Conservation (phyloP, 2,888 invertebrate genomes). For the Tetragonula carbonaria region DNA sequence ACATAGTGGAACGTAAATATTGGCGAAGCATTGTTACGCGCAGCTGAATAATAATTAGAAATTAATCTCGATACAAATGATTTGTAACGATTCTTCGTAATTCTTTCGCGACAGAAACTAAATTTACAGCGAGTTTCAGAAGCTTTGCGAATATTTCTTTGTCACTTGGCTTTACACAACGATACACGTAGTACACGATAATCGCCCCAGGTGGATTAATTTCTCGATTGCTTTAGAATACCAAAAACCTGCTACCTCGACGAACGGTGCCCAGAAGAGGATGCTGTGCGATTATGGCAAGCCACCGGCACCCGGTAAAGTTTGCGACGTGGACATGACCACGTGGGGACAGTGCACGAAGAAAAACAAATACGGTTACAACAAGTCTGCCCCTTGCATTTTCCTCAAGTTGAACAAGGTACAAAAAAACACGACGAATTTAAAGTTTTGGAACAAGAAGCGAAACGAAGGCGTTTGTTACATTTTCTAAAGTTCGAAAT, state of each 20-base stretch:
- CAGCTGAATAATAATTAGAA: not conserved
- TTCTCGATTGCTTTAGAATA: conserved; percentile 54
- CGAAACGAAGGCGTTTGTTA: no score
- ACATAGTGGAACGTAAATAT: not conserved
- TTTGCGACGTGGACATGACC: conserved; percentile 92
- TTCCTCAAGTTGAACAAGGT: conserved; percentile 99
- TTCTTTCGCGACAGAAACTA: not conserved
- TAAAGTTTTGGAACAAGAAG: no score
- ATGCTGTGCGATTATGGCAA: conserved; percentile 88
- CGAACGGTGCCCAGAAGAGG: conserved; percentile 85
- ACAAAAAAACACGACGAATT: conserved; percentile 57
- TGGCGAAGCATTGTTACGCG: not conserved
- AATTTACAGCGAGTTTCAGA: no score
- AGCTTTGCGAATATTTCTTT: no score
- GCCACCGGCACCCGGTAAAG: conserved; percentile 88
- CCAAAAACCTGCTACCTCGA: conserved; percentile 37
- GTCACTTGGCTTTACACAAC: no score
- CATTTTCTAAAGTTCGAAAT: no score
- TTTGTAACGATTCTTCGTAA: not conserved
- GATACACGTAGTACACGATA: not conserved
- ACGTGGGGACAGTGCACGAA: conserved; percentile 91
- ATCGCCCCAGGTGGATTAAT: not conserved
- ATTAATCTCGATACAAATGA: not conserved
- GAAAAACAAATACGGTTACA: conserved; percentile 93
- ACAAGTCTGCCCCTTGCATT: conserved; percentile 95